Percentiles rank a stretch among this genome's conserved stretches.
phyloP scores from a whole-genome alignment of 2,113 vertebrate species.

The Alces alces region DNA sequence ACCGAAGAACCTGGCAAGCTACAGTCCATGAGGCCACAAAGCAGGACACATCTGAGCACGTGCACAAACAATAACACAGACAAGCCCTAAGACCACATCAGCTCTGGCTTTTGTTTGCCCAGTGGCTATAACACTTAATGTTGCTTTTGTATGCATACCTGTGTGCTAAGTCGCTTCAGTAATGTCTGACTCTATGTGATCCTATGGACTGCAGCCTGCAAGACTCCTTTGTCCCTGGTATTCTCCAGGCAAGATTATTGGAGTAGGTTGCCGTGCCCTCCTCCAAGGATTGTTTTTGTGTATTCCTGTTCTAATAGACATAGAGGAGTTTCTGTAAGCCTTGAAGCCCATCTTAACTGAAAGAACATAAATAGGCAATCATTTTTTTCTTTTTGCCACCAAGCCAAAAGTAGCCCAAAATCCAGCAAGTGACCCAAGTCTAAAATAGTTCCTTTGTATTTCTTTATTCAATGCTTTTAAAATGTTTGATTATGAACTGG shows the following conservation, averaged over 20 bases:
- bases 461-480: neutral
- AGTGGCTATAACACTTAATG: neutral
- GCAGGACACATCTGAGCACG: neutral
- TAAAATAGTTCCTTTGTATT: neutral
- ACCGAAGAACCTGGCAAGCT: neutral
- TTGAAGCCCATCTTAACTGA: neutral
- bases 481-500: neutral
- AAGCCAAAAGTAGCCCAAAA: neutral
- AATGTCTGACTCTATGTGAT: neutral
- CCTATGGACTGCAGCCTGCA: neutral
- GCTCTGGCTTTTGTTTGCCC: neutral
- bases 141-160: neutral
- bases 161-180: neutral
- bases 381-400: neutral
- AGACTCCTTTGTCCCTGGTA: neutral
- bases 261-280: neutral
- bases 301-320: neutral
- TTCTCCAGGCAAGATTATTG: neutral
- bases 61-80: neutral
- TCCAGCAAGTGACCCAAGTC: neutral
- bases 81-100: neutral
- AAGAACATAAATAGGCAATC: neutral
- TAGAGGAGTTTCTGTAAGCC: neutral
- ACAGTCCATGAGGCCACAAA: neutral
- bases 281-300: neutral